Percentiles rank a stretch among this genome's conserved stretches.
Conservation (phyloP, 1,140 invertebrate genomes). For the Drosophila lacteicornis region DNA sequence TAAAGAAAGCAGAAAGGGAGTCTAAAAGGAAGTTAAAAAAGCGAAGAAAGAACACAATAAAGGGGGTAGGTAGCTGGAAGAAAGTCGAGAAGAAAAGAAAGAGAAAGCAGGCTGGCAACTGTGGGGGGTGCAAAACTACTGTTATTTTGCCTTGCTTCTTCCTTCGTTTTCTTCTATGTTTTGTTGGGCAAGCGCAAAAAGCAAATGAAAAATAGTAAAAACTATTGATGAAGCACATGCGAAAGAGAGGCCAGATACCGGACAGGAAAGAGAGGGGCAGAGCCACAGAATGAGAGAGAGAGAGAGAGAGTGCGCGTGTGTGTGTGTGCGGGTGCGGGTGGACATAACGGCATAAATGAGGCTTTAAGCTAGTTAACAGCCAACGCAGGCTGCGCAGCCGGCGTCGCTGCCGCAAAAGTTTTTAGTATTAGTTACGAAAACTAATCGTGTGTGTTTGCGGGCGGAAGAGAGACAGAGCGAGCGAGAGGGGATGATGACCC, state of each 20-base stretch:
- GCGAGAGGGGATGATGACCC: conserved; percentile 17
- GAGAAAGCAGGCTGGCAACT: conserved; percentile 7
- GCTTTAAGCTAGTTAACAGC: conserved; percentile 80
- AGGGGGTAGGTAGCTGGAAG: not conserved
- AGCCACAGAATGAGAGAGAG: conserved; percentile 4
- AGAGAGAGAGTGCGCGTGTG: conserved; percentile 14
- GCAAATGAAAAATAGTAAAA: conserved; percentile 73
- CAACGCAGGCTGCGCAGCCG: conserved; percentile 16
- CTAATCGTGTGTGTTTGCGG: conserved; percentile 36
- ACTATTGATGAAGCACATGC: conserved; percentile 84
- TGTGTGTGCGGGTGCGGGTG: conserved; percentile 55
- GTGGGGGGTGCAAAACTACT: conserved; percentile 23
- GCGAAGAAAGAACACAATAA: no score
- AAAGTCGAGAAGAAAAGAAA: not conserved
- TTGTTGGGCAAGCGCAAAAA: conserved; percentile 34
- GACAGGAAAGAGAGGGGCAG: conserved; percentile 30
- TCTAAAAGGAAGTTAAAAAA: not conserved
- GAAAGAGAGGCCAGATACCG: conserved; percentile 41
- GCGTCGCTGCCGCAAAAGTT: conserved; percentile 41
- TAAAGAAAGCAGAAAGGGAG: not conserved
- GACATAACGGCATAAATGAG: conserved; percentile 79
- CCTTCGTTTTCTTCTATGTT: not conserved
- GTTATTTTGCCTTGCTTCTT: conserved; percentile 27
- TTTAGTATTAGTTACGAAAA: conserved; percentile 50
- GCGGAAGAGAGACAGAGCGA: not conserved